Evolutionary conservation across 2,888 invertebrate genomes (phyloP).

Genomic region (Saturnia japonica): DNA sequence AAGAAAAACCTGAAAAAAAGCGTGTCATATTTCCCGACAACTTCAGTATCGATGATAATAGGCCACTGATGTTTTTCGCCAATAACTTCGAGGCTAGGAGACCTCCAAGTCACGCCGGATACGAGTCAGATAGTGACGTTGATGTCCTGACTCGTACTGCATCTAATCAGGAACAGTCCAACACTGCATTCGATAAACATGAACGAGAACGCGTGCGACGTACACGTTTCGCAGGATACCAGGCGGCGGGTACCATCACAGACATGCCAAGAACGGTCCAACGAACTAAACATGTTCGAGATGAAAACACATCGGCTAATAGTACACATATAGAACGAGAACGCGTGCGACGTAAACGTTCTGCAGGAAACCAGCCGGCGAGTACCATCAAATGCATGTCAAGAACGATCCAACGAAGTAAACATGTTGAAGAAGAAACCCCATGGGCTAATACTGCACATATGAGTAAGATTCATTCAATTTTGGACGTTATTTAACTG

Average conservation of each 20-base stretch:
- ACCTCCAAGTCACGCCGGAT: neutral
- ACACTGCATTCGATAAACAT: neutral
- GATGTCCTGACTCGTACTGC: too few relatives aligned
- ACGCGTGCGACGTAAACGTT: too few relatives aligned
- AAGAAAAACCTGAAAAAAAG: neutral
- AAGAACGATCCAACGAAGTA: neutral
- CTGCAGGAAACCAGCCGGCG: too few relatives aligned
- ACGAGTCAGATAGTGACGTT: neutral
- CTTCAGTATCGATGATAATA: slow-evolving; percentile 29
- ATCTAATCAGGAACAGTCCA: neutral
- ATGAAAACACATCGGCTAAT: neutral
- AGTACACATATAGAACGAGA: neutral
- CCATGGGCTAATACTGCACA: neutral
- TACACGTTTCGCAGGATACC: too few relatives aligned
- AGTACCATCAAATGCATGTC: neutral
- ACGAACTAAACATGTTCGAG: neutral
- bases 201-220: too few relatives aligned
- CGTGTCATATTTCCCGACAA: neutral
- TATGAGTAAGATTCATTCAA: neutral
- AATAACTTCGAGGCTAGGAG: neutral
- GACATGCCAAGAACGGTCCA: neutral
- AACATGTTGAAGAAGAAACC: neutral
- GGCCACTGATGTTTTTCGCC: slow-evolving; percentile 28
- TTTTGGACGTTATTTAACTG: neutral
- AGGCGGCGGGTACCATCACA: neutral